Percentiles rank a stretch among this genome's conserved stretches.
Conservation (phyloP, 2,113 vertebrate species). For the Salvelinus sp. region DNA sequence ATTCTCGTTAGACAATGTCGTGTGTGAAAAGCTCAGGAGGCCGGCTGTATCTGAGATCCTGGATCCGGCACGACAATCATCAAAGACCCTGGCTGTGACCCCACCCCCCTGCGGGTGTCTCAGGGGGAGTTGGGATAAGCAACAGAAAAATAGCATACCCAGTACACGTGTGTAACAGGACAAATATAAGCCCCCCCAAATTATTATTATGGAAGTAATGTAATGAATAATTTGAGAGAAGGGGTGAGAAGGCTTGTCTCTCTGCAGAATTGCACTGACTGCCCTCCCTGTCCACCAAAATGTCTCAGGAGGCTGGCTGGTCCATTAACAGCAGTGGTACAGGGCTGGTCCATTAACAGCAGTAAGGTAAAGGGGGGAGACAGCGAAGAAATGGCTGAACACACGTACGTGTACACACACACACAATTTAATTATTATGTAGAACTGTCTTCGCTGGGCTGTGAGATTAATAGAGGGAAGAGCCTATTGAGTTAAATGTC, state of each 20-base stretch:
- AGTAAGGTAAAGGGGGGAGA: neutral
- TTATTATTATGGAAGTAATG: neutral
- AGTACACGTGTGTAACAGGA: too few species aligned
- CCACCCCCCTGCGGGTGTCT: too few species aligned
- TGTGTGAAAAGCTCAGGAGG: too few species aligned
- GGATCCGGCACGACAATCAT: too few species aligned
- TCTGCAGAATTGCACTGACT: neutral
- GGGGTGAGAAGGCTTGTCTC: neutral
- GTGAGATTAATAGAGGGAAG: slow-evolving; percentile 6
- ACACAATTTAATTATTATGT: slow-evolving; percentile 28
- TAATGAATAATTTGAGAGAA: neutral
- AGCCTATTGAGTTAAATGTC: slow-evolving; percentile 13
- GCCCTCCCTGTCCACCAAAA: neutral
- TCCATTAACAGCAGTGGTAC: neutral
- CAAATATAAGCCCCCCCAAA: too few species aligned
- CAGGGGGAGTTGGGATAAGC: too few species aligned
- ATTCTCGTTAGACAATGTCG: too few species aligned
- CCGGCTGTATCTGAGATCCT: too few species aligned
- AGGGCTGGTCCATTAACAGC: neutral
- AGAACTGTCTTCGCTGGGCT: slow-evolving; percentile 12
- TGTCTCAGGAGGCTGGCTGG: neutral
- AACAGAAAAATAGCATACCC: too few species aligned
- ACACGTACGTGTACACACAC: neutral
- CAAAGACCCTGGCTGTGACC: too few species aligned
- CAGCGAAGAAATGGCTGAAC: neutral